Conservation (phyloP, 2,797 vertebrate species). For the Dryobates pubescens region DNA sequence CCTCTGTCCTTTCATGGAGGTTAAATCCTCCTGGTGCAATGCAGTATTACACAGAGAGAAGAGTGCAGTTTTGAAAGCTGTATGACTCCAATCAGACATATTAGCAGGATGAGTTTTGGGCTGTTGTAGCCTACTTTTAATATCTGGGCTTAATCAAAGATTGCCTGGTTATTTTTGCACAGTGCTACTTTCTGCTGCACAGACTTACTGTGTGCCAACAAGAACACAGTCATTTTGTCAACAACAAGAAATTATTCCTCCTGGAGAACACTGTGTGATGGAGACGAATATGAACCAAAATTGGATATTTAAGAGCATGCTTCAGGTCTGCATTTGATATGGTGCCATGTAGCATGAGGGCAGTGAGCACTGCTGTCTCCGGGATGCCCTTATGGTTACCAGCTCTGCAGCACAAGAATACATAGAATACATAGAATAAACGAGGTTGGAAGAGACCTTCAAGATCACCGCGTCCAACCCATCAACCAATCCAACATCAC, state of each 20-base stretch:
- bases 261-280: fast-evolving
- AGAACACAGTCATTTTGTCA: not conserved
- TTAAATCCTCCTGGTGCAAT: not conserved
- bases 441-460: no score
- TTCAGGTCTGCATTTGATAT: not conserved
- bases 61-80: not conserved
- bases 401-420: fast-evolving
- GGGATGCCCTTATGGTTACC: not conserved
- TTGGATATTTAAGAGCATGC: not conserved
- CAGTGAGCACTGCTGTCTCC: not conserved
- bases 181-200: not conserved
- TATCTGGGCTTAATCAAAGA: not conserved
- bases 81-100: not conserved
- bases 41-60: fast-evolving
- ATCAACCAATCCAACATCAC: no score
- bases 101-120: not conserved
- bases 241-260: not conserved
- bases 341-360: no score
- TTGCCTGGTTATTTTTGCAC: not conserved
- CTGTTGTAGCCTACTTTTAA: not conserved
- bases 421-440: no score
- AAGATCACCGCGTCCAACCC: no score
- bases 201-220: not conserved
- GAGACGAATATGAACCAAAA: not conserved
- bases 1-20: not conserved